Evolutionary conservation across 1,140 invertebrate species (phyloP).

Genomic region (Drosophila takahashii): DNA sequence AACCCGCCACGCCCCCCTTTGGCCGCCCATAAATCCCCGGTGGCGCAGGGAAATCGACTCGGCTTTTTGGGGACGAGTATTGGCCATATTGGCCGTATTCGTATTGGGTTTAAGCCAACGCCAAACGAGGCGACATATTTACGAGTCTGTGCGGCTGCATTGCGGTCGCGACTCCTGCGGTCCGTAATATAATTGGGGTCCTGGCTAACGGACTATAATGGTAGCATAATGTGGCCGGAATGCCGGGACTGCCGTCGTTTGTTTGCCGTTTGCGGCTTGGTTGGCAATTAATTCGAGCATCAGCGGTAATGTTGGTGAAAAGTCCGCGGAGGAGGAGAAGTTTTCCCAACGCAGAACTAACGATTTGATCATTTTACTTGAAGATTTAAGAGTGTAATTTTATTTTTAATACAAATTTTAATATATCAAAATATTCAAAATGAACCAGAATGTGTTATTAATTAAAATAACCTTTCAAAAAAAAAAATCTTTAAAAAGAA

Average conservation of each 20-base stretch:
- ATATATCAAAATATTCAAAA: too few relatives aligned
- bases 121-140: slow-evolving; percentile 74
- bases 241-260: slow-evolving; percentile 6
- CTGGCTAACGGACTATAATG: slow-evolving; percentile 63
- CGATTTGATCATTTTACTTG: not conserved
- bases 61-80: slow-evolving; percentile 37
- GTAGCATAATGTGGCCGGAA: slow-evolving; percentile 66
- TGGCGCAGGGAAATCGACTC: slow-evolving; percentile 46
- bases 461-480: too few relatives aligned
- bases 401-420: too few relatives aligned
- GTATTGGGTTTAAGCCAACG: slow-evolving; percentile 63
- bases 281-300: slow-evolving; percentile 62
- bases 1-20: not conserved
- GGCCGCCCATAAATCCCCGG: slow-evolving; percentile 64
- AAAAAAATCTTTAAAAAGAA: too few relatives aligned
- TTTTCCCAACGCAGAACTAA: not conserved
- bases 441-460: too few relatives aligned
- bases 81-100: slow-evolving; percentile 36
- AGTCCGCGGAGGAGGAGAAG: not conserved
- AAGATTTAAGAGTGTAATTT: not conserved
- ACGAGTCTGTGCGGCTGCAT: slow-evolving; percentile 59
- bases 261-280: slow-evolving; percentile 65
- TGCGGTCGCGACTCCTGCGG: slow-evolving; percentile 43
- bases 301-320: slow-evolving; percentile 23
- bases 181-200: slow-evolving; percentile 54